These are phyloP conservation scores for Solen grandis DNA, from an alignment of 1,140 invertebrate species.

Conservation along the genomic window DNA sequence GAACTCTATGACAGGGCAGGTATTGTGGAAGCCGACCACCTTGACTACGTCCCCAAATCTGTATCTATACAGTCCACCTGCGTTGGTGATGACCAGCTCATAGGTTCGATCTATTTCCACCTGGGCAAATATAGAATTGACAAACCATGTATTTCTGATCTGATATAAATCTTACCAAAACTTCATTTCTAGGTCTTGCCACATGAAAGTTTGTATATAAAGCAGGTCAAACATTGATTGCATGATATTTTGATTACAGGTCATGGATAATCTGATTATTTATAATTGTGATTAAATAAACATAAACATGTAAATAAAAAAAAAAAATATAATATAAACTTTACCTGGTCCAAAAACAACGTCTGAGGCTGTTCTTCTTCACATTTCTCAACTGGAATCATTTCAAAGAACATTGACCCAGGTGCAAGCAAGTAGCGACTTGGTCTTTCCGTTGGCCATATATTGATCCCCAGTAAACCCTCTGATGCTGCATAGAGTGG, in stretches of 20 bases:
- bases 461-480: constrained; percentile 78
- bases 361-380: constrained; percentile 74
- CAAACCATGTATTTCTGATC: too few relatives aligned
- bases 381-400: constrained; percentile 74
- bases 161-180: too few relatives aligned
- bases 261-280: too few relatives aligned
- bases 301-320: too few relatives aligned
- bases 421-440: constrained; percentile 74
- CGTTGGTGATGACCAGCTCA: constrained; percentile 79
- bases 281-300: too few relatives aligned
- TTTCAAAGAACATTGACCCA: constrained; percentile 77
- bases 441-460: constrained; percentile 70
- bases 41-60: constrained; percentile 80
- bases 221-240: too few relatives aligned
- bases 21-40: constrained; percentile 75
- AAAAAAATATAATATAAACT: too few relatives aligned
- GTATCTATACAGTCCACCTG: constrained; percentile 76
- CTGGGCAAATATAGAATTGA: constrained; percentile 65
- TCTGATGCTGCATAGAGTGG: constrained; percentile 80
- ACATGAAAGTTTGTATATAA: too few relatives aligned
- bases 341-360: constrained; percentile 76
- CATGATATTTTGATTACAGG: too few relatives aligned
- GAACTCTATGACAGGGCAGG: constrained; percentile 79
- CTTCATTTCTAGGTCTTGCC: too few relatives aligned
- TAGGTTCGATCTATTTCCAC: constrained; percentile 72